Evolutionary conservation across 1,140 invertebrate species (phyloP).

Genomic region (Gryon sp.): DNA sequence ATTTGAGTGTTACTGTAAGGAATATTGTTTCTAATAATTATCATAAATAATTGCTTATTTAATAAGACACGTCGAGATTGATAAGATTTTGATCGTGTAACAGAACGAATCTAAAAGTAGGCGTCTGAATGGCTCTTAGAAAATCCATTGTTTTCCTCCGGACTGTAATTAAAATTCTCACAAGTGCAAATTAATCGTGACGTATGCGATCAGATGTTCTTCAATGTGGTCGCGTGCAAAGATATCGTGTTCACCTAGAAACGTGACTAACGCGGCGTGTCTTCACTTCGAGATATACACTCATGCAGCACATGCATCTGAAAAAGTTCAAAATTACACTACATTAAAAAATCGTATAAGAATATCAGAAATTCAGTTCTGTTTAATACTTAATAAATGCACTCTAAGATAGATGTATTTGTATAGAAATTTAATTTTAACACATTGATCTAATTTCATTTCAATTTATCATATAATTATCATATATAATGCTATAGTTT

Average conservation of each 20-base stretch:
- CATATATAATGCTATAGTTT: too few relatives aligned
- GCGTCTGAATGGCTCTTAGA: conserved; percentile 28
- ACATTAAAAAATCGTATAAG: too few relatives aligned
- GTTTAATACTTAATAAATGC: too few relatives aligned
- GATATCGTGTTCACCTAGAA: conserved; percentile 52
- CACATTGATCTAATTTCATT: too few relatives aligned
- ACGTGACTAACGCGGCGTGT: conserved; percentile 60
- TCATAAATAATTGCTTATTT: conserved; percentile 46
- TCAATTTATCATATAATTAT: too few relatives aligned
- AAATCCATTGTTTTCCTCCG: conserved; percentile 60
- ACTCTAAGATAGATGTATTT: too few relatives aligned
- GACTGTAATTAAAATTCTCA: conserved; percentile 72
- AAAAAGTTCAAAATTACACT: conserved; percentile 13
- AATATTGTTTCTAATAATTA: conserved; percentile 48
- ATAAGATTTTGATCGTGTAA: conserved; percentile 33
- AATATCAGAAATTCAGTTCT: too few relatives aligned
- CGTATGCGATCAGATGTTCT: conserved; percentile 66
- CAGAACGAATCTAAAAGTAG: conserved; percentile 42
- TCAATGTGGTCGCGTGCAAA: conserved; percentile 60
- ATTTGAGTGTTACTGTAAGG: conserved; percentile 41
- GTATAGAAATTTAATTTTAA: too few relatives aligned
- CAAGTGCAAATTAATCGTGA: conserved; percentile 73
- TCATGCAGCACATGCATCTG: background rate
- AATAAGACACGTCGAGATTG: conserved; percentile 41
- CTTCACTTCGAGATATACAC: conserved; percentile 24